Evolutionary conservation across 1,140 invertebrate species (phyloP).

Genomic region (Lysiphlebus fabarum): DNA sequence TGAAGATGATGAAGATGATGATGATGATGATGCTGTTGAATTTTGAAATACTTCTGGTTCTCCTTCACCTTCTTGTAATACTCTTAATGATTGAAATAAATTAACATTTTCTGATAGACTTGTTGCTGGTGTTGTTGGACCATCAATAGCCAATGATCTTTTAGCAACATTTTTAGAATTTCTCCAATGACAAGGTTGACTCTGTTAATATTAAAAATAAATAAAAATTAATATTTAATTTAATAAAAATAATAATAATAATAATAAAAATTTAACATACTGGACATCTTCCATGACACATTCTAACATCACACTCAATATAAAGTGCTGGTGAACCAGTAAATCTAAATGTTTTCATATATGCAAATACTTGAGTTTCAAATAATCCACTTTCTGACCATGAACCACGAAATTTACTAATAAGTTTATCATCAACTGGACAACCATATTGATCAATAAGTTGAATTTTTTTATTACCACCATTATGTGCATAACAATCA

Average conservation of each 20-base stretch:
- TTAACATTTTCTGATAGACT: slow-evolving; percentile 81
- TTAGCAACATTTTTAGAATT: slow-evolving; percentile 77
- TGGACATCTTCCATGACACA: slow-evolving; percentile 91
- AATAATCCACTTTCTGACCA: slow-evolving; percentile 87
- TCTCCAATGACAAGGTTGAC: slow-evolving; percentile 89
- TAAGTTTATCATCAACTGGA: slow-evolving; percentile 88
- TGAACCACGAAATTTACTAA: slow-evolving; percentile 87
- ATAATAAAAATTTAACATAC: slow-evolving; percentile 61
- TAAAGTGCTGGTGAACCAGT: slow-evolving; percentile 90
- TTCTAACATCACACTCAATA: slow-evolving; percentile 90
- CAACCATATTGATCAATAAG: slow-evolving; percentile 93
- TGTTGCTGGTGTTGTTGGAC: slow-evolving; percentile 48
- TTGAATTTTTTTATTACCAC: slow-evolving; percentile 85
- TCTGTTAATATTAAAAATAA: slow-evolving; percentile 63
- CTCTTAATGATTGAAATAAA: slow-evolving; percentile 82
- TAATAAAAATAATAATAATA: slow-evolving; percentile 19
- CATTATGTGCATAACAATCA: slow-evolving; percentile 92
- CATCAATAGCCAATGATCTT: slow-evolving; percentile 57
- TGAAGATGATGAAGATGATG: slow-evolving; percentile 18
- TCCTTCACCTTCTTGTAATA: slow-evolving; percentile 80
- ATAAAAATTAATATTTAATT: slow-evolving; percentile 13
- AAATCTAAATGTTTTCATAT: slow-evolving; percentile 93
- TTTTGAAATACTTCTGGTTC: slow-evolving; percentile 61
- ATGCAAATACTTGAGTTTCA: slow-evolving; percentile 90
- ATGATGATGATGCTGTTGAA: slow-evolving; percentile 36